These are phyloP conservation scores for Glaucopsyche alexis DNA, from an alignment of 2,888 invertebrate genomes.

Conservation along the genomic window DNA sequence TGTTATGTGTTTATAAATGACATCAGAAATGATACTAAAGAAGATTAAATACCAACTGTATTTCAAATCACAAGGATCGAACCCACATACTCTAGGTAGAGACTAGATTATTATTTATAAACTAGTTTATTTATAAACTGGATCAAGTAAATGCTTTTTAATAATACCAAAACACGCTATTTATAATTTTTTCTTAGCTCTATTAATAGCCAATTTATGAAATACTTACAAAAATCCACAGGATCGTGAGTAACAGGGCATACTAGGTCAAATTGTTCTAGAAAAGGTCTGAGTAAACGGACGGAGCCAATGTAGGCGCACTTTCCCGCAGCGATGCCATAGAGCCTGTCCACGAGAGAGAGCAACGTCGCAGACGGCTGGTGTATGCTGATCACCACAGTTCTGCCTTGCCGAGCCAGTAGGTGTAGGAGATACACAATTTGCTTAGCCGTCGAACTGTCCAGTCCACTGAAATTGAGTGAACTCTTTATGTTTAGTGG, in stretches of 20 bases:
- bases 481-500: conserved; percentile 1
- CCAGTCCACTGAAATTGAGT: conserved; percentile 63
- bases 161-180: too few species aligned
- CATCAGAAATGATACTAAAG: too few species aligned
- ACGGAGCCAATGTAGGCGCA: conserved; percentile 91
- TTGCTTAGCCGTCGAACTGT: conserved; percentile 87
- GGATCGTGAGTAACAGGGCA: conserved; percentile 96
- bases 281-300: conserved; percentile 86
- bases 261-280: conserved; percentile 83
- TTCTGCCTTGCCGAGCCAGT: conserved; percentile 90
- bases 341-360: conserved; percentile 93
- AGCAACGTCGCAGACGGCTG: conserved; percentile 93
- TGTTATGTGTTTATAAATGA: too few species aligned
- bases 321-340: conserved; percentile 88
- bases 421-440: conserved; percentile 89
- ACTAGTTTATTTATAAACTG: too few species aligned
- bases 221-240: conserved; percentile 90
- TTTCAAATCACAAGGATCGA: too few species aligned
- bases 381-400: conserved; percentile 93
- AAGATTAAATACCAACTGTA: too few species aligned
- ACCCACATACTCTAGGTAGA: too few species aligned
- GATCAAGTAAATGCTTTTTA: too few species aligned
- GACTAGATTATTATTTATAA: too few species aligned
- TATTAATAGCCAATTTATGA: too few species aligned
- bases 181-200: too few species aligned